A percentile compares a stretch with the other conserved stretches of the same genome.
These are phyloP conservation scores for Acleris literana DNA, from an alignment of 2,888 invertebrate species.

Conservation along the genomic window DNA sequence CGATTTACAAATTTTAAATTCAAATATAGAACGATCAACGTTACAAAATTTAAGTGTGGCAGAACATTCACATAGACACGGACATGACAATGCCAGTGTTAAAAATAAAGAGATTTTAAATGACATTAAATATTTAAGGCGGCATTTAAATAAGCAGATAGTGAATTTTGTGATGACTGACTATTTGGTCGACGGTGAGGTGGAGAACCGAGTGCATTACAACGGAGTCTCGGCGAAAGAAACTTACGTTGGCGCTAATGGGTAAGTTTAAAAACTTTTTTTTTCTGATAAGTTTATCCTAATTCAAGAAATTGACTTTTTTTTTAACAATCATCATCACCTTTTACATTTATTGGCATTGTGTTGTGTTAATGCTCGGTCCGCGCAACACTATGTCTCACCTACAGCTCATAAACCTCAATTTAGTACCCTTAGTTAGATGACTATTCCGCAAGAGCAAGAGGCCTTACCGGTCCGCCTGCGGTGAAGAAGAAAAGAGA, in stretches of 20 bases:
- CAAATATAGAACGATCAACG: constrained; percentile 18
- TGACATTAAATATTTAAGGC: constrained; percentile 70
- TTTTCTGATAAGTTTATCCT: no score
- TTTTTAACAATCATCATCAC: no score
- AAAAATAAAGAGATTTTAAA: constrained; percentile 56
- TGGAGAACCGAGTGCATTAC: constrained; percentile 85
- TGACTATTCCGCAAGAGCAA: no score
- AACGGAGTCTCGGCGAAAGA: constrained; percentile 87
- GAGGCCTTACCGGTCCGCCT: no score
- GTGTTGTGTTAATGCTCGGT: no score
- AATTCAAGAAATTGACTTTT: no score
- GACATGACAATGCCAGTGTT: constrained; percentile 49
- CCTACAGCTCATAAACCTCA: no score
- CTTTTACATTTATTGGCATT: no score
- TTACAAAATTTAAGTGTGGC: constrained; percentile 41
- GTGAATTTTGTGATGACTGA: constrained; percentile 87
- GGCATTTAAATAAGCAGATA: constrained; percentile 71
- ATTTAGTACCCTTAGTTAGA: no score
- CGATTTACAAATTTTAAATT: constrained; percentile 42
- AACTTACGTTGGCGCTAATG: constrained; percentile 82
- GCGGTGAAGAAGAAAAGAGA: no score
- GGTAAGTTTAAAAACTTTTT: constrained; percentile 66
- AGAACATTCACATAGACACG: constrained; percentile 49
- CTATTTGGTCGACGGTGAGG: constrained; percentile 87
- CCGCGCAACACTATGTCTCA: no score